Base-by-base conservation (phyloP, 1,140 invertebrate genomes). In the Holcopasites calliopsidis region DNA sequence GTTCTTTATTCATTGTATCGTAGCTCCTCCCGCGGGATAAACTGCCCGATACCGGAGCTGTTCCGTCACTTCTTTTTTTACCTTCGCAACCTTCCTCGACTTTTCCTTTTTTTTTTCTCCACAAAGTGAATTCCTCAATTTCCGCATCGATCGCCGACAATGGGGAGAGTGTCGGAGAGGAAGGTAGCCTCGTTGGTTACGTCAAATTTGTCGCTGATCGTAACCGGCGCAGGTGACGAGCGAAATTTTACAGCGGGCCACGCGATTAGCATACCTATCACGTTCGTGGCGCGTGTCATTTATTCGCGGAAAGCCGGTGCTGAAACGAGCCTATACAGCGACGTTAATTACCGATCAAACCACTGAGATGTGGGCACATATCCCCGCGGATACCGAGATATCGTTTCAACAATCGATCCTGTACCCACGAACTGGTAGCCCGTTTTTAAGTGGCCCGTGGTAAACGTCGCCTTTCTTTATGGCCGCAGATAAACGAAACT, bases 1-100 rank as follows among this genome's bases (percentile, higher is more conserved):
- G 84, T 88, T 81, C 82, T 84, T 89, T 88, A 89, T 88, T 90
- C 87, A 89, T 85, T 79, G 78, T 82, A 86, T 84, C 81, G 83
- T 66, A 76, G 80, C 83, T 47, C 68, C 54, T 66, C 54, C 35
- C 66, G 79, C 66, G 73, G 49, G 49, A 82, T 76, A 80, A 87
- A 85, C 82, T 84, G 82, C 79, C 83, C 85, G 86, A 87, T 87
- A 35, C 44, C 58, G 5, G 44, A 33, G 16, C 40, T 47, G 35
- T 58, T 44, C 61, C 60, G 47, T 47, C 47, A 64, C 75, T 54
- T 60, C 50, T 31, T 31, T 3, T 57, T 28, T 35, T 31, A 16
- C 5, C 26, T 21, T 57, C 52, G 3, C 7, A 38, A 42, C 35
- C 44, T 49, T 65, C 28, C 40, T 49, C 49, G 28, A 6, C 0